phyloP scores from a whole-genome alignment of 2,113 vertebrate species.

The Anolis carolinensis region DNA sequence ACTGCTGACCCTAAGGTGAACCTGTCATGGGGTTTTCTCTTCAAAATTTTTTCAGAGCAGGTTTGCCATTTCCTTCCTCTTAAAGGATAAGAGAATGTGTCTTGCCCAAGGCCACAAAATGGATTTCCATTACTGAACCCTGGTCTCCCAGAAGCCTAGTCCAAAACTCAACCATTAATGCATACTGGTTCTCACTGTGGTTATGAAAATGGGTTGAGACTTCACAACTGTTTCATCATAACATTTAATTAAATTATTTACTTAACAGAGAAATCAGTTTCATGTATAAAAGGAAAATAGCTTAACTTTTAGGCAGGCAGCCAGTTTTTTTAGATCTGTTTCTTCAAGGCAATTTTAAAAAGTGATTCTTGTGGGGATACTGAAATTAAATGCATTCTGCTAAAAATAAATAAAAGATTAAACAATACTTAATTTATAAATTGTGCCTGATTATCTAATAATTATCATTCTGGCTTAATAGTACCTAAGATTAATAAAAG shows the following conservation, averaged over 20 bases:
- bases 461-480: constrained; percentile 30
- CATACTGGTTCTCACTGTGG: too few relatives aligned
- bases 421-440: constrained; percentile 51
- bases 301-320: constrained; percentile 47
- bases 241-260: constrained; percentile 46
- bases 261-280: constrained; percentile 46
- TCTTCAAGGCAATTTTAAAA: constrained; percentile 35
- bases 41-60: too few relatives aligned
- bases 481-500: not conserved
- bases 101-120: too few relatives aligned
- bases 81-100: too few relatives aligned
- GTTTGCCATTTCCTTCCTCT: too few relatives aligned
- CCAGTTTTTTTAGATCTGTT: constrained; percentile 47
- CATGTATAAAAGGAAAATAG: constrained; percentile 38
- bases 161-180: too few relatives aligned
- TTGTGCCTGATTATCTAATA: constrained; percentile 32
- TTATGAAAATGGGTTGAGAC: not conserved
- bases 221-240: constrained; percentile 13
- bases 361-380: constrained; percentile 35
- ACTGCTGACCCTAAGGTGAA: too few relatives aligned
- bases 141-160: too few relatives aligned
- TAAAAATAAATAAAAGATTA: constrained; percentile 29
- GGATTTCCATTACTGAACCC: too few relatives aligned
- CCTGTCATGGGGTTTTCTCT: too few relatives aligned
- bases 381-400: constrained; percentile 38